Conservation (phyloP, 2,797 vertebrate genomes). For the Cephalopachus bancanus region DNA sequence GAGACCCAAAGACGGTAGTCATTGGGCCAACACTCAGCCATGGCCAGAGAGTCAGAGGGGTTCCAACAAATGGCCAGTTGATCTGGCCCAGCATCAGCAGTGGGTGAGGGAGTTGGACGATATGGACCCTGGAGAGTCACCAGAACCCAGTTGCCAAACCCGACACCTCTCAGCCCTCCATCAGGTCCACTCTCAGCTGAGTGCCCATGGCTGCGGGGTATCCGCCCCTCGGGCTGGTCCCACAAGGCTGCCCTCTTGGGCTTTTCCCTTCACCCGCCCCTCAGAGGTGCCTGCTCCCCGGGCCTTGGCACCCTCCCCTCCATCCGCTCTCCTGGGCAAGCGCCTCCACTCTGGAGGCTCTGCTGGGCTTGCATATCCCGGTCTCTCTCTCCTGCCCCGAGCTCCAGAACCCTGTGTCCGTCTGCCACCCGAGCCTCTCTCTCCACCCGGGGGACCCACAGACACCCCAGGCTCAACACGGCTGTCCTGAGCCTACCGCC, state of each 20-base stretch:
- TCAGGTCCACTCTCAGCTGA: background rate
- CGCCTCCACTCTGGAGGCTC: conserved; percentile 59
- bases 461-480: background rate
- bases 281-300: conserved; percentile 52
- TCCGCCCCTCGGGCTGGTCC: background rate
- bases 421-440: background rate
- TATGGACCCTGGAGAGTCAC: background rate
- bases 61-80: background rate
- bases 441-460: background rate
- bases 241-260: conserved; percentile 17
- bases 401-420: conserved; percentile 26
- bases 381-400: conserved; percentile 42
- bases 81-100: background rate
- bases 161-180: background rate
- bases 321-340: conserved; percentile 77
- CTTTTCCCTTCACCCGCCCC: conserved; percentile 58
- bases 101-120: background rate
- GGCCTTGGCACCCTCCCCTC: conserved; percentile 67
- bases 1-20: background rate
- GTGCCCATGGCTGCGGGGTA: background rate
- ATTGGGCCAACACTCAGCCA: background rate
- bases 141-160: background rate
- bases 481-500: background rate
- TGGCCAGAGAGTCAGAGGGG: background rate
- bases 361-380: conserved; percentile 4